These are phyloP conservation scores for Caenorhabditis afra DNA, from an alignment of 2,888 invertebrate genomes.

Conservation along the genomic window DNA sequence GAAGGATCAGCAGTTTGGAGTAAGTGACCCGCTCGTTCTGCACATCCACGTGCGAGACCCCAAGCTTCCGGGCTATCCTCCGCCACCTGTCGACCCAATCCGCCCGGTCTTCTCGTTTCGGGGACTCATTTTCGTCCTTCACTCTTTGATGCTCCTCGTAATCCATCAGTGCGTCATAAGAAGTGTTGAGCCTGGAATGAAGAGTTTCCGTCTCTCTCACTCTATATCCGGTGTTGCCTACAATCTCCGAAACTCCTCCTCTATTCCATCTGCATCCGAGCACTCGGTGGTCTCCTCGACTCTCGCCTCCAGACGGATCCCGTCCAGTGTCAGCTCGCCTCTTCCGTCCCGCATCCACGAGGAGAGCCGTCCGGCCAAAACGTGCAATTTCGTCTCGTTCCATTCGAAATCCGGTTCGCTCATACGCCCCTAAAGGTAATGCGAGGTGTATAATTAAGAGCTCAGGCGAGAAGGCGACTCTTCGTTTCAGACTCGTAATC, in stretches of 20 bases:
- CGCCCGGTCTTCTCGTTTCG: not conserved
- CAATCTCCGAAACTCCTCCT: constrained; percentile 38
- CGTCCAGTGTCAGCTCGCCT: not conserved
- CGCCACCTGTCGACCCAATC: constrained; percentile 28
- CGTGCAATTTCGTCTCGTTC: constrained; percentile 27
- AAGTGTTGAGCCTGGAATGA: constrained; percentile 17
- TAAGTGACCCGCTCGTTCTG: not conserved
- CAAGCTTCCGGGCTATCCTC: constrained; percentile 23
- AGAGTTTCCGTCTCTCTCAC: not conserved
- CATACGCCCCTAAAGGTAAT: constrained; percentile 11
- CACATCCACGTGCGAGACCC: constrained; percentile 33
- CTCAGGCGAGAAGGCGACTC: not conserved
- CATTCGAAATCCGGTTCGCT: constrained; percentile 45
- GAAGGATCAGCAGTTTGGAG: constrained; percentile 17
- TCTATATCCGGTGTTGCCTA: too few species aligned
- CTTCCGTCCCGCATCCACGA: not conserved
- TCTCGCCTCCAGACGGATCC: constrained; percentile 13
- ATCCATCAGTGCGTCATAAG: constrained; percentile 36
- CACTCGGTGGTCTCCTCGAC: not conserved
- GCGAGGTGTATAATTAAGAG: not conserved
- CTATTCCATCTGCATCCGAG: constrained; percentile 13
- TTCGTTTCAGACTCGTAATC: too few species aligned
- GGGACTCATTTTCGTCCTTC: constrained; percentile 4
- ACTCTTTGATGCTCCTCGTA: constrained; percentile 53
- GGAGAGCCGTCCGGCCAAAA: constrained; percentile 2